Conservation (phyloP, 2,888 invertebrate genomes). For the Dysmachus trigonus region DNA sequence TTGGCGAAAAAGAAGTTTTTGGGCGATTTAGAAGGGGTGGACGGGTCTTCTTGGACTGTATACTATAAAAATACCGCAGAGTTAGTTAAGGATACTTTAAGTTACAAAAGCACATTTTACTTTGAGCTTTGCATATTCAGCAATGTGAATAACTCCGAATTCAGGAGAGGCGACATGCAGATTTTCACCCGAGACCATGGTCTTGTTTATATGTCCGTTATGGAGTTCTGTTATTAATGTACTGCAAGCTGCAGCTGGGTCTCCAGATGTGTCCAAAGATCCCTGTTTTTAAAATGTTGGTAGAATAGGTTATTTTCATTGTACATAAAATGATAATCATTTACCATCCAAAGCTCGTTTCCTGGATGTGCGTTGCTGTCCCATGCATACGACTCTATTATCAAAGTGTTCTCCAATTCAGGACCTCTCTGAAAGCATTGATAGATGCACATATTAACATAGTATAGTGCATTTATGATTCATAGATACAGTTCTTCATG, state of each 20-base stretch:
- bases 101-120: too few species aligned
- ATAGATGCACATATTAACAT: not conserved
- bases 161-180: conserved; percentile 65
- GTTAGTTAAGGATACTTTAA: too few species aligned
- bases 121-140: conserved; percentile 55
- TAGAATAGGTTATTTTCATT: not conserved
- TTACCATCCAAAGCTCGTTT: conserved; percentile 75
- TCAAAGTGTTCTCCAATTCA: conserved; percentile 65
- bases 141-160: conserved; percentile 59
- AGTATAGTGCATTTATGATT: not conserved
- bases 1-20: too few species aligned
- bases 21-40: too few species aligned
- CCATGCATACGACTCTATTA: conserved; percentile 77
- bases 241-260: conserved; percentile 70
- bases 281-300: not conserved
- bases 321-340: not conserved
- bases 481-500: too few species aligned
- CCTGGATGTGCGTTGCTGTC: conserved; percentile 78
- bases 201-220: conserved; percentile 67
- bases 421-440: conserved; percentile 51
- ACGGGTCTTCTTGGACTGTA: too few species aligned
- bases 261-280: conserved; percentile 63
- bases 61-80: too few species aligned
- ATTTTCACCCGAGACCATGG: conserved; percentile 66
- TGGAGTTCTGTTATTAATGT: conserved; percentile 69